A percentile compares a stretch with the other conserved stretches of the same genome.
phyloP scores from a whole-genome alignment of 2,113 vertebrate species.

The Corvus cornix region DNA sequence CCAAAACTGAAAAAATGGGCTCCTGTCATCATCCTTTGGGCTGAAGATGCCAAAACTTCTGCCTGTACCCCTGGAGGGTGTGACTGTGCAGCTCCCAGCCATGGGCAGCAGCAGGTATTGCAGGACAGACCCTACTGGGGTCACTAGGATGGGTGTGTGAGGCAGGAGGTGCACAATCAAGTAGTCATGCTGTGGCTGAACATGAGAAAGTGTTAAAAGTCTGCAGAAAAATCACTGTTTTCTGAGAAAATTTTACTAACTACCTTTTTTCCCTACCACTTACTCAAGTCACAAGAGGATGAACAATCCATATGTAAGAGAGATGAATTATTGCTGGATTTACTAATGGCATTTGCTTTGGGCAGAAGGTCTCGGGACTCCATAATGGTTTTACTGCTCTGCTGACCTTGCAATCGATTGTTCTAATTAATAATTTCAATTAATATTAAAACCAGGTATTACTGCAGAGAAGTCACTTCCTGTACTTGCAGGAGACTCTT shows the following conservation, averaged over 20 bases:
- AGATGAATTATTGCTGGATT: constrained; percentile 7
- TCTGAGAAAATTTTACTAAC: background rate
- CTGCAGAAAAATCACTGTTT: background rate
- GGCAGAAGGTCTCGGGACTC: background rate
- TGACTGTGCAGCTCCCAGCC: background rate
- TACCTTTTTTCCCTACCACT: background rate
- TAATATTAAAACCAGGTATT: constrained; percentile 36
- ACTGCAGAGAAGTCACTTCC: background rate
- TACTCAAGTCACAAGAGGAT: background rate
- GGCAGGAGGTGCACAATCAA: background rate
- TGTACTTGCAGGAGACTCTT: background rate
- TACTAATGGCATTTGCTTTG: background rate
- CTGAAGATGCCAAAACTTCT: background rate
- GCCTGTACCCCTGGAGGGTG: background rate
- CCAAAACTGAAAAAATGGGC: background rate
- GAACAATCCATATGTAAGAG: background rate
- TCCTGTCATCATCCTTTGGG: background rate
- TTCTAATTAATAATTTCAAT: constrained; percentile 43
- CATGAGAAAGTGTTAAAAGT: background rate
- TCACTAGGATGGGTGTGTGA: background rate
- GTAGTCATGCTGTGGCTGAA: background rate
- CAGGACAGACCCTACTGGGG: background rate
- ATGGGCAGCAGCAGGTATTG: fast-evolving
- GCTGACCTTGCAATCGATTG: background rate
- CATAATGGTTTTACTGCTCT: constrained; percentile 6